phyloP scores from a whole-genome alignment of 2,888 invertebrate species.

The Exephanes ischioxanthus region DNA sequence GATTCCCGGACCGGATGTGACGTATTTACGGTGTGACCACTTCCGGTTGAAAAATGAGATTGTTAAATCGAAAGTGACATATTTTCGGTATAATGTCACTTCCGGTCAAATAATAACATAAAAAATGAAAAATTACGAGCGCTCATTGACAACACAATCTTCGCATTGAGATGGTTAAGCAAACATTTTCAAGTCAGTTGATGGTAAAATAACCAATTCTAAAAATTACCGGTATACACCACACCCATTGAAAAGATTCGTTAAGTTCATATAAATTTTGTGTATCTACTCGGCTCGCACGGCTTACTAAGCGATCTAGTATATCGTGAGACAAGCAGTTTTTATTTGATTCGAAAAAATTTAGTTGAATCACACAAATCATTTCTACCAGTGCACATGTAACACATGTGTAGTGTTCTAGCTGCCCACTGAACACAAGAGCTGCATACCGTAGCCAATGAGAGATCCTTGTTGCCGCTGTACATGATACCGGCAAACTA shows the following conservation, averaged over 20 bases:
- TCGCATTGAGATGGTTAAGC: neutral
- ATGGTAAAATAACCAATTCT: neutral
- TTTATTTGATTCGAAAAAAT: neutral
- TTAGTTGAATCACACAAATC: neutral
- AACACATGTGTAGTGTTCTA: neutral
- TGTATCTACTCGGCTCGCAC: neutral
- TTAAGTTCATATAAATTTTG: neutral
- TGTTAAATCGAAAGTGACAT: no score
- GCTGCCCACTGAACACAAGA: neutral
- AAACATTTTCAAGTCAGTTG: neutral
- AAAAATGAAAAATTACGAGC: no score
- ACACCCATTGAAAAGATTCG: neutral
- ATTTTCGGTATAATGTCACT: no score
- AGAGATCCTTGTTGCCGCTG: neutral
- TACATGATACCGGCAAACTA: neutral
- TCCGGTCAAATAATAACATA: no score
- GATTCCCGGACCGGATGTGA: no score
- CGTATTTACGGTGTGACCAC: no score
- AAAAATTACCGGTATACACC: neutral
- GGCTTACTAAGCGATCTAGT: neutral
- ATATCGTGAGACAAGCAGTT: neutral
- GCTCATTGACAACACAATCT: no score
- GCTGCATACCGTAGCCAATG: neutral
- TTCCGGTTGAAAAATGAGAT: no score
- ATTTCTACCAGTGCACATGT: neutral